Evolutionary conservation across 2,797 vertebrate species (phyloP).

Genomic region (Echeneis naucrates): DNA sequence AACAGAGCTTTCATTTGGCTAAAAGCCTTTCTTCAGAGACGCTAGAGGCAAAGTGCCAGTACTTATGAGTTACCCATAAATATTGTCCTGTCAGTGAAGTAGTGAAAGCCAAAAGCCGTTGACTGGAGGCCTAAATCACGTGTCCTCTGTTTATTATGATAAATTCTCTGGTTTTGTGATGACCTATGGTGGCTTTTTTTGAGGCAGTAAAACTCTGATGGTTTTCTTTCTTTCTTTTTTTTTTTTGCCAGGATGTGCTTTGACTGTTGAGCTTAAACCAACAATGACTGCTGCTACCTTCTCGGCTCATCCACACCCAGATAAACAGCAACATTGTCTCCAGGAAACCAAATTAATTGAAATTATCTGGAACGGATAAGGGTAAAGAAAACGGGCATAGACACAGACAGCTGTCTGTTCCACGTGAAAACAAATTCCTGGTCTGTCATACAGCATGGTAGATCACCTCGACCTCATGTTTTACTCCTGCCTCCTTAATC

Average conservation of each 20-base stretch:
- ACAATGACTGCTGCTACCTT: conserved; percentile 66
- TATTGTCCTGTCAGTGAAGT: conserved; percentile 23
- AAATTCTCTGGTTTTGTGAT: conserved; percentile 69
- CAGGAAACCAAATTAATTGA: conserved; percentile 79
- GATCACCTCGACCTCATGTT: conserved; percentile 33
- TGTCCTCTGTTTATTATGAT: conserved; percentile 57
- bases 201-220: conserved; percentile 54
- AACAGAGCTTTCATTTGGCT: conserved; percentile 38
- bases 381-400: conserved; percentile 72
- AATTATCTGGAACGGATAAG: conserved; percentile 66
- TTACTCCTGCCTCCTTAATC: conserved; percentile 54
- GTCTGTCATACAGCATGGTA: conserved; percentile 23
- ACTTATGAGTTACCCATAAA: conserved; percentile 31
- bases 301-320: conserved; percentile 66
- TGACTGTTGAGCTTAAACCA: conserved; percentile 75
- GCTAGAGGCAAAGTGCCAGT: conserved; percentile 22
- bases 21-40: conserved; percentile 26
- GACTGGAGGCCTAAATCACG: conserved; percentile 38
- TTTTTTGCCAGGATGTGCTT: conserved; percentile 67
- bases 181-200: conserved; percentile 55
- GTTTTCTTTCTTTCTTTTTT: no score
- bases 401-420: conserved; percentile 60
- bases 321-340: conserved; percentile 83
- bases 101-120: conserved; percentile 34
- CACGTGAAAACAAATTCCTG: conserved; percentile 44